Conservation (phyloP, 2,113 vertebrate genomes). For the Egretta garzetta region DNA sequence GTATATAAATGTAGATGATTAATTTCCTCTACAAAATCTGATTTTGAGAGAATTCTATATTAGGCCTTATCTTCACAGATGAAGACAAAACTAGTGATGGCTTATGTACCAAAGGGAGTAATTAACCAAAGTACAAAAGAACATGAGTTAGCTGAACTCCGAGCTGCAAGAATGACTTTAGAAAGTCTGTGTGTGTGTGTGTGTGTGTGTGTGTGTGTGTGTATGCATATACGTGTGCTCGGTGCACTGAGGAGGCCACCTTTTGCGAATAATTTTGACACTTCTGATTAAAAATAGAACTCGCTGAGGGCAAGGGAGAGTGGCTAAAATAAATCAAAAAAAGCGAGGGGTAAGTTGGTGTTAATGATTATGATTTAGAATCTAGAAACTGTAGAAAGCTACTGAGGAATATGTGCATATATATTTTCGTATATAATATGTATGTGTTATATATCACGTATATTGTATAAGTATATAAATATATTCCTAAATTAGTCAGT, state of each 20-base stretch:
- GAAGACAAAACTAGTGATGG: not conserved
- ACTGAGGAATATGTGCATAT: not conserved
- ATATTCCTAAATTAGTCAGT: not conserved
- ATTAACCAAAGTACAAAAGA: not conserved
- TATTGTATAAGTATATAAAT: not conserved
- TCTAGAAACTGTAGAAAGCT: not conserved
- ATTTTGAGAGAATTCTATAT: not conserved
- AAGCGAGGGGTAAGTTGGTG: not conserved
- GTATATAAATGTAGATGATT: not conserved
- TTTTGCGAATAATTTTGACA: not conserved
- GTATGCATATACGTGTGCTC: not conserved
- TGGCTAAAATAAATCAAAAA: not conserved
- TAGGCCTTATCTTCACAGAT: not conserved
- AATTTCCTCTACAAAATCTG: not conserved
- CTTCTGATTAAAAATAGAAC: not conserved
- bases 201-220: too few species aligned
- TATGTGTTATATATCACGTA: not conserved
- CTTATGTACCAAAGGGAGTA: not conserved
- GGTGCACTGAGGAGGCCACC: not conserved
- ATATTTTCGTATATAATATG: too few species aligned
- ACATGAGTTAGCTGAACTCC: not conserved
- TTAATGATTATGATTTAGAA: not conserved
- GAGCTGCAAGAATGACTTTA: not conserved
- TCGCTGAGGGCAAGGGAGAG: not conserved
- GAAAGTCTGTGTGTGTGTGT: not conserved